Base-by-base conservation (phyloP, 2,113 vertebrate genomes). In the Equus quagga region DNA sequence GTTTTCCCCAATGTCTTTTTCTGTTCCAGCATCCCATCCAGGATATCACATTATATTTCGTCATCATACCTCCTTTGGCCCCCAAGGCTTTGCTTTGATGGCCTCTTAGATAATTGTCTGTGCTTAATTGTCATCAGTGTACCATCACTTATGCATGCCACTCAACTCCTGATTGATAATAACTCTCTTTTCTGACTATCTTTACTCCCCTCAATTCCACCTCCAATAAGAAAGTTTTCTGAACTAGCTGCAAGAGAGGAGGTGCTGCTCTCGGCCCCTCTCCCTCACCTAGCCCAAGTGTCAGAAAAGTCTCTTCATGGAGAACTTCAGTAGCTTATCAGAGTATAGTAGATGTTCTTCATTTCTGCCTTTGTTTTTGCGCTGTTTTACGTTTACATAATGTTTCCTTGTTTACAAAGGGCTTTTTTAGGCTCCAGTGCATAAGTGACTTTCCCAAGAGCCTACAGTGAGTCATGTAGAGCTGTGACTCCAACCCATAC, bases 361-460 rank as follows among this genome's bases (percentile, higher is more conserved):
- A 11, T 69, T 95, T 64, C 46, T 64, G 69, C n/a, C 70, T 80
- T 67, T 44, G n/a, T 62, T 84, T 67, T 93, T 41, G 19, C 62
- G 83, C 44, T 83, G 6, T 56, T 78, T 93, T 67, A 44, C n/a
- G n/a, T 64, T 82, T 75, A 56, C n/a, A 44, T 54, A 69, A 67
- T 85, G 56, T 18, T 78, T 75, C 33, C 72, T 69, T 75, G 65
- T 94, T 92, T 79, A 75, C 79, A 96, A 49, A 86, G 93, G 76
- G 44, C 28, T 80, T 84, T 51, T 75, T 49, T 14, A 80, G 54
- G 21, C 70, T 94, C 24, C 24, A 58, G 1, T 49, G 83, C 70
- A 9, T 82, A 82, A 80, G 21, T 70, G 62, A 94, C 78, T 89
- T 92, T 44, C 56, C 78, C 31, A 60, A 67, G 51, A 62, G 44